phyloP scores from a whole-genome alignment of 2,797 vertebrate genomes.

The Notolabrus celidotus region DNA sequence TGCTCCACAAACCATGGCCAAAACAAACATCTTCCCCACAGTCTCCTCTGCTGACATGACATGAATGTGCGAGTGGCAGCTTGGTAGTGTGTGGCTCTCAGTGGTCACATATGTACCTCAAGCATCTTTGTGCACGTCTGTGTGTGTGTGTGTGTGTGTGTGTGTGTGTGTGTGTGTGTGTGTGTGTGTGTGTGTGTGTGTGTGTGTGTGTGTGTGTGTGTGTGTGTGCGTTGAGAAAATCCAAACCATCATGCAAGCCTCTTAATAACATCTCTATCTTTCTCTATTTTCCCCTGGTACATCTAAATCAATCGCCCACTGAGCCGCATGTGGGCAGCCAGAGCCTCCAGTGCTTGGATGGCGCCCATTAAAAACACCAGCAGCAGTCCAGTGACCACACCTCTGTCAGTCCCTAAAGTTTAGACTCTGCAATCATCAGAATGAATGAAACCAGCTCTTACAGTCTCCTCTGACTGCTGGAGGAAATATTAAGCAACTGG shows the following conservation, averaged over 20 bases:
- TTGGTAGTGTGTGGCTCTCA: conserved; percentile 28
- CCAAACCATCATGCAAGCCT: conserved; percentile 37
- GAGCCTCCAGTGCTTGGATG: conserved; percentile 37
- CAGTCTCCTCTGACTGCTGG: not conserved
- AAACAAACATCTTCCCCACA: conserved; percentile 72
- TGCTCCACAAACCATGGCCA: conserved; percentile 53
- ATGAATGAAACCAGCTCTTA: conserved; percentile 1
- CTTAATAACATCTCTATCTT: conserved; percentile 71
- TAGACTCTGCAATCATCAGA: not conserved
- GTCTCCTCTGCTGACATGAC: conserved; percentile 71
- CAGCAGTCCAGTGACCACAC: conserved; percentile 37
- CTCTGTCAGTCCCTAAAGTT: conserved; percentile 33
- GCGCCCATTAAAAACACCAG: conserved; percentile 57
- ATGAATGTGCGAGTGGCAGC: conserved; percentile 51
- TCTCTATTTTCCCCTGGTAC: conserved; percentile 49
- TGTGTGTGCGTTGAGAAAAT: conserved; percentile 42
- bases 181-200: conserved; percentile 15
- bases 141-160: conserved; percentile 20
- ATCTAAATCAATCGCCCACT: conserved; percentile 53
- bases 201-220: conserved; percentile 15
- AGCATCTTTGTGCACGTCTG: conserved; percentile 27
- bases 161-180: conserved; percentile 24
- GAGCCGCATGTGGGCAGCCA: conserved; percentile 33
- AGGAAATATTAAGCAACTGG: not conserved
- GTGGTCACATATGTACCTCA: conserved; percentile 45